Evolutionary conservation across 2,797 vertebrate genomes (phyloP).

Genomic region (Spea hammondii): DNA sequence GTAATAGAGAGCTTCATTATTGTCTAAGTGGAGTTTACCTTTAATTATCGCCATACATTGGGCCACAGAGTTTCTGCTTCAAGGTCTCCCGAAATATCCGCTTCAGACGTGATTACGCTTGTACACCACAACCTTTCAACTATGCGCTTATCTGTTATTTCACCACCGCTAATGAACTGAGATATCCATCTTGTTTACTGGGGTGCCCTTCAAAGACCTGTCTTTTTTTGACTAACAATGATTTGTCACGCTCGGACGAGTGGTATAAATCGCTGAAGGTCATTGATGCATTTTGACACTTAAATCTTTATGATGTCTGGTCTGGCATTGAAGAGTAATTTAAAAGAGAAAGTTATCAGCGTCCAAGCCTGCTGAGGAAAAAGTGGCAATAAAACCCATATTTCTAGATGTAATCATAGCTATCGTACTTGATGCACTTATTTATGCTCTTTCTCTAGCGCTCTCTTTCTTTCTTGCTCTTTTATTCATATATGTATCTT

Average conservation of each 20-base stretch:
- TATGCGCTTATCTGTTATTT: no score
- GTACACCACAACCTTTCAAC: no score
- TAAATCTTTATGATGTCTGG: conserved; percentile 40
- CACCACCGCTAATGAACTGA: background rate
- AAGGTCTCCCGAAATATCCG: no score
- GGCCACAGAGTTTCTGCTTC: no score
- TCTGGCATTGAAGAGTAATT: conserved; percentile 48
- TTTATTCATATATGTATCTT: no score
- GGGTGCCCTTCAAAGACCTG: conserved; percentile 31
- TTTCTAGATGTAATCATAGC: conserved; percentile 10
- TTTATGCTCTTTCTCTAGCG: no score
- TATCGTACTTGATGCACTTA: background rate
- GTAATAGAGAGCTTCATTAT: no score
- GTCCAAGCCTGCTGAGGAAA: conserved; percentile 2
- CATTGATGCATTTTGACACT: conserved; percentile 40
- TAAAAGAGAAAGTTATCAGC: conserved; percentile 42
- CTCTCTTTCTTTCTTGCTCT: no score
- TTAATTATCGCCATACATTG: no score
- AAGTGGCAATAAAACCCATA: conserved; percentile 26
- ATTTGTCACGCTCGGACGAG: conserved; percentile 44
- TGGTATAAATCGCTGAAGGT: conserved; percentile 44
- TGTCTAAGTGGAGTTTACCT: no score
- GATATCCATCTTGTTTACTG: conserved; percentile 11
- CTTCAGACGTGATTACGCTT: no score
- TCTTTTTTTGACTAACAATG: conserved; percentile 15